phyloP scores from a whole-genome alignment of 2,797 vertebrate species.

The Brachyalestes nurse region DNA sequence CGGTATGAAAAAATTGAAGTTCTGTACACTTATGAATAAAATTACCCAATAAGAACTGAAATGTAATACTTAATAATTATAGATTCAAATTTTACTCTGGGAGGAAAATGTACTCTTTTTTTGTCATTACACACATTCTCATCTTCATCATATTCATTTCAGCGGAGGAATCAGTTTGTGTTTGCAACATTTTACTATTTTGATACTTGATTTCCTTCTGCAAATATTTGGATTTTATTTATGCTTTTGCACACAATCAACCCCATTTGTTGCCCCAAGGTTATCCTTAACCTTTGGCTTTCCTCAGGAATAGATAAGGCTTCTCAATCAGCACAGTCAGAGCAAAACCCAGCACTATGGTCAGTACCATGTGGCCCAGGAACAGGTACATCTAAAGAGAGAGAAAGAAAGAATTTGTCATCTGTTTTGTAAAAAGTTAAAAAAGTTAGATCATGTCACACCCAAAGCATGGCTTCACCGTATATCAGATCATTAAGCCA shows the following conservation, averaged over 20 bases:
- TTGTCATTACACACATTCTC: no score
- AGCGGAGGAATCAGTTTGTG: no score
- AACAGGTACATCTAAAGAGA: constrained; percentile 82
- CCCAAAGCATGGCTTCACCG: no score
- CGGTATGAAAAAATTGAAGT: no score
- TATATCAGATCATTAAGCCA: no score
- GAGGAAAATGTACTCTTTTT: no score
- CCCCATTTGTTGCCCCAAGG: background rate
- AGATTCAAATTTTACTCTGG: no score
- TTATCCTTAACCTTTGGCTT: constrained; percentile 41
- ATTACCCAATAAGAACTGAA: no score
- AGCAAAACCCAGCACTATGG: constrained; percentile 70
- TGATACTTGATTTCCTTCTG: background rate
- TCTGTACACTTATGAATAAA: no score
- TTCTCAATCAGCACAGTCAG: constrained; percentile 82
- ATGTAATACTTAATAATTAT: no score
- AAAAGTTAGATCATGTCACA: background rate
- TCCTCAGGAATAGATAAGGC: constrained; percentile 75
- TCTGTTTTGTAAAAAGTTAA: background rate
- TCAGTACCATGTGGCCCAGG: constrained; percentile 78
- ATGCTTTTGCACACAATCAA: background rate
- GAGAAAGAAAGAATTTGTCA: constrained; percentile 16
- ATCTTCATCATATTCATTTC: no score
- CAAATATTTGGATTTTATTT: background rate
- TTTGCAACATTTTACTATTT: background rate